Conservation (phyloP, 35 echinoderm and acorn worm genomes). For the Apostichopus parvimensis region DNA sequence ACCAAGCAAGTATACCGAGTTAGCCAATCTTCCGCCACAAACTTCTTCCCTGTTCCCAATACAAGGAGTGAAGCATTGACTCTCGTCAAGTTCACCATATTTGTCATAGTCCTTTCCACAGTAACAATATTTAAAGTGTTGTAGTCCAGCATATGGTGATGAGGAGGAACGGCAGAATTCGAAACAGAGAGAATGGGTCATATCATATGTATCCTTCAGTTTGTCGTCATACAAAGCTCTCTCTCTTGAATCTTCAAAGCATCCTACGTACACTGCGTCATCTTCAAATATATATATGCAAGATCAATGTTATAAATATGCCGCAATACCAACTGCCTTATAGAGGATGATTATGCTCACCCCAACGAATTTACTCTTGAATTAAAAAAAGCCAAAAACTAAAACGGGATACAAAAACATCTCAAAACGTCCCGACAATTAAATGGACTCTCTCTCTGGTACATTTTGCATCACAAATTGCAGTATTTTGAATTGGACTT, state of each 20-base stretch:
- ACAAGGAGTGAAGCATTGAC: neutral
- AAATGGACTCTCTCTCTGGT: too few species aligned
- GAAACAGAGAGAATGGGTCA: constrained; percentile 4
- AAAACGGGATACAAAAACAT: too few species aligned
- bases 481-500: too few species aligned
- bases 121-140: constrained; percentile 12
- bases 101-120: constrained; percentile 31
- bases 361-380: too few species aligned
- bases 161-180: neutral
- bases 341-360: too few species aligned
- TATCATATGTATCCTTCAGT: neutral
- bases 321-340: too few species aligned
- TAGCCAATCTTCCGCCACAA: constrained; percentile 16
- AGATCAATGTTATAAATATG: neutral
- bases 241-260: neutral
- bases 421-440: too few species aligned
- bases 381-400: too few species aligned
- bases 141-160: constrained; percentile 36
- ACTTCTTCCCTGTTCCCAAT: constrained; percentile 8
- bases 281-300: neutral
- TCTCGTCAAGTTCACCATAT: neutral
- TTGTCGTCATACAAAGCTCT: neutral
- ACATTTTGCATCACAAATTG: too few species aligned
- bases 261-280: constrained; percentile 22
- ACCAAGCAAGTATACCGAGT: constrained; percentile 33